Conservation (phyloP, 2,797 vertebrate species). For the Kryptolebias ocellatus region DNA sequence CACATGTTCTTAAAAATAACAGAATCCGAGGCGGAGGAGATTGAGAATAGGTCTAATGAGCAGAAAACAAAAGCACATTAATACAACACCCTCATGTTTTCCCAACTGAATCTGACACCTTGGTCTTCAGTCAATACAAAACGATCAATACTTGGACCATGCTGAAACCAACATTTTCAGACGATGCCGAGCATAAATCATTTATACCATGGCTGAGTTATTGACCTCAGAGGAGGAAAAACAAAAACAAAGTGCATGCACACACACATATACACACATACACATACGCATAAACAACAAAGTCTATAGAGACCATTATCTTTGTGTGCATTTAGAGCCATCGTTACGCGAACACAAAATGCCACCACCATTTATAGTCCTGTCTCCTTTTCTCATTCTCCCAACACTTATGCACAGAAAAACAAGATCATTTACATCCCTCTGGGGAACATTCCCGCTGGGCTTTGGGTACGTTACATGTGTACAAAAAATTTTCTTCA, state of each 20-base stretch:
- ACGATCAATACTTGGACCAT: conserved; percentile 64
- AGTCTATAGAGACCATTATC: conserved; percentile 2
- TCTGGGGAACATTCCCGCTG: conserved; percentile 54
- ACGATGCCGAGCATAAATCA: conserved; percentile 70
- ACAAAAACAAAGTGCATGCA: conserved; percentile 47
- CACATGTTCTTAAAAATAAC: conserved; percentile 20
- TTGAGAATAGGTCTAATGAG: conserved; percentile 43
- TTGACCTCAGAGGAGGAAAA: conserved; percentile 61
- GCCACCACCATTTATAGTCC: conserved; percentile 25
- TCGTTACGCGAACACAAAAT: conserved; percentile 28
- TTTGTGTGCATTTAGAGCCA: not conserved
- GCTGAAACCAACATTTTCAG: conserved; percentile 73
- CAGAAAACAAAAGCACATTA: conserved; percentile 40
- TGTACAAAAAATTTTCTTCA: conserved; percentile 55
- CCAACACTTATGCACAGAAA: conserved; percentile 36
- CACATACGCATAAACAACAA: conserved; percentile 10
- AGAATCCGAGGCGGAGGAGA: conserved; percentile 10
- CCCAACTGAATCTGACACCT: conserved; percentile 65
- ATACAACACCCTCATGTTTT: conserved; percentile 43
- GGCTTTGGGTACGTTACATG: conserved; percentile 62
- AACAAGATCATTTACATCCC: conserved; percentile 64
- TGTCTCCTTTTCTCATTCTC: conserved; percentile 36
- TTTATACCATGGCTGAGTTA: conserved; percentile 70
- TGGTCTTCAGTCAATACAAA: conserved; percentile 64
- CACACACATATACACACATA: not conserved